These are phyloP conservation scores for Hoplias malabaricus DNA, from an alignment of 2,113 vertebrate species.

Conservation along the genomic window DNA sequence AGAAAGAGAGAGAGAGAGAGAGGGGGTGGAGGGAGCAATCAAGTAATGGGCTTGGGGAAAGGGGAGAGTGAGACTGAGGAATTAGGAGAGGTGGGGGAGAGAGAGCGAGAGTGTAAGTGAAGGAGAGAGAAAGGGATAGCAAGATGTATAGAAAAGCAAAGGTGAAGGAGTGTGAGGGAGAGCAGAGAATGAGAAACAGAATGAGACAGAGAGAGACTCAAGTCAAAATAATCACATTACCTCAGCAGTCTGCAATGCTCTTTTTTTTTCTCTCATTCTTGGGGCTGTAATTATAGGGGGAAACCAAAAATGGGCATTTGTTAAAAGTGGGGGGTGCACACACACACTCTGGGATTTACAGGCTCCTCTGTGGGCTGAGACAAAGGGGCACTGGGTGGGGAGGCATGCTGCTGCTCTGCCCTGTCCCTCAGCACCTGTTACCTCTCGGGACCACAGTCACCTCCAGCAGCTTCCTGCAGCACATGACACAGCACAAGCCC, in stretches of 20 bases:
- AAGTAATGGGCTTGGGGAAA: too few relatives aligned
- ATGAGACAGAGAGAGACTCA: neutral
- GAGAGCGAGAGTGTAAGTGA: conserved; percentile 22
- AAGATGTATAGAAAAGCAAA: too few relatives aligned
- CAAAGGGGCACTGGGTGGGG: conserved; percentile 23
- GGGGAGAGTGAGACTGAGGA: too few relatives aligned
- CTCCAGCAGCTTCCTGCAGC: conserved; percentile 41
- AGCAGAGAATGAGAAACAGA: too few relatives aligned
- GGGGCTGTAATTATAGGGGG: neutral
- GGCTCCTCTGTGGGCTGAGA: conserved; percentile 19
- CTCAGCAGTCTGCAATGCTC: conserved; percentile 30
- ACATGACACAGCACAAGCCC: conserved; percentile 40
- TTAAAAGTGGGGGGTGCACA: too few relatives aligned
- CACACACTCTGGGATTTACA: conserved; percentile 31
- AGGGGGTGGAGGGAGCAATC: too few relatives aligned
- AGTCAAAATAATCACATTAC: conserved; percentile 39
- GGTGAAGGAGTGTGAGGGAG: neutral
- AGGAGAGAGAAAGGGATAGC: conserved; percentile 49
- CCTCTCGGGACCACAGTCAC: conserved; percentile 37
- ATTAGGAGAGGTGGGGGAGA: neutral
- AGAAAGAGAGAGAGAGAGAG: conserved; percentile 49
- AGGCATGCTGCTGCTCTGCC: neutral
- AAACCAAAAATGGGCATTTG: conserved; percentile 30
- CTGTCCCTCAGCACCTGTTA: conserved; percentile 40
- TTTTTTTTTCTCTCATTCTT: conserved; percentile 24